phyloP scores from a whole-genome alignment of 2,113 vertebrate species.

The Genyomyrus donnyi region DNA sequence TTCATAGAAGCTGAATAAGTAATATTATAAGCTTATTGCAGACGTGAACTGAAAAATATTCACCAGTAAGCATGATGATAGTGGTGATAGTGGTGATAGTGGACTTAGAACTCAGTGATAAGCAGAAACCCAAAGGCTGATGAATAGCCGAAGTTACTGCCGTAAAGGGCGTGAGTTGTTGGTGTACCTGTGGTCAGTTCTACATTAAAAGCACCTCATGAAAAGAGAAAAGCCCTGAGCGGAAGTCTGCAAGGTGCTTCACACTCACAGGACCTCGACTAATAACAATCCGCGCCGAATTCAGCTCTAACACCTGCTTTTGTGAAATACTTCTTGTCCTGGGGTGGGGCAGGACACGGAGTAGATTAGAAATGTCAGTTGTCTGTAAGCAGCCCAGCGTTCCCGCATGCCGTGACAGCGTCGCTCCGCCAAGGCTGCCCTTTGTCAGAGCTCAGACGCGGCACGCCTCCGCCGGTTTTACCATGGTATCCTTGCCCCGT shows the following conservation, averaged over 20 bases:
- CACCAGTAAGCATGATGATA: not conserved
- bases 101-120: not conserved
- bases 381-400: not conserved
- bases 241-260: not conserved
- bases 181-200: not conserved
- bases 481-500: not conserved
- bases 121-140: not conserved
- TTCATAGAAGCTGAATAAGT: not conserved
- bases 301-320: conserved; percentile 6
- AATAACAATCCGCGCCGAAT: not conserved
- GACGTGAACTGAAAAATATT: not conserved
- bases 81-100: not conserved
- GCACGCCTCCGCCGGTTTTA: not conserved
- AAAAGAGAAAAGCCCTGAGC: not conserved
- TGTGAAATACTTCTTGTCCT: conserved; percentile 1
- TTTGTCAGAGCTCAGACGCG: not conserved
- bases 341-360: not conserved
- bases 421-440: not conserved
- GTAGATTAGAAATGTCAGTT: conserved; percentile 9
- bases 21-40: not conserved
- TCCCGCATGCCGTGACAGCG: not conserved
- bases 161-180: not conserved
- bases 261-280: not conserved
- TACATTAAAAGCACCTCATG: conserved; percentile 5
- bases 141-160: not conserved